Conservation (phyloP, 1,140 invertebrate species). For the Penaeus vannamei region DNA sequence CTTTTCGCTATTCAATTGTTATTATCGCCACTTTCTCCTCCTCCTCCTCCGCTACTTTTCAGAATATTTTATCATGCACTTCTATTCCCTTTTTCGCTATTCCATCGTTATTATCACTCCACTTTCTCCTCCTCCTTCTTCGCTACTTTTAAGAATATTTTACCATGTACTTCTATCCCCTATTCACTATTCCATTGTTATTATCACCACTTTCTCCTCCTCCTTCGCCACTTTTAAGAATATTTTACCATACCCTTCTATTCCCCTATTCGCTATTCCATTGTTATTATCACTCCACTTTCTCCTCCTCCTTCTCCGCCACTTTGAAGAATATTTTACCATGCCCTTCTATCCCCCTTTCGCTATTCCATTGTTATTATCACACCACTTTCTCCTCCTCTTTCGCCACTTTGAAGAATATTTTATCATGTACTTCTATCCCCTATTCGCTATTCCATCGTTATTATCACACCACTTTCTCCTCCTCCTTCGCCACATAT, state of each 20-base stretch:
- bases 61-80: background rate
- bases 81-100: background rate
- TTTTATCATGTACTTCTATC: background rate
- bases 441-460: background rate
- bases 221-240: background rate
- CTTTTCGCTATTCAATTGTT: conserved; percentile 18
- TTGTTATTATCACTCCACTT: background rate
- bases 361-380: too few species aligned
- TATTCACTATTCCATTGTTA: background rate
- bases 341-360: background rate
- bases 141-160: too few species aligned
- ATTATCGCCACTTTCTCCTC: too few species aligned
- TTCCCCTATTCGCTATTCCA: background rate
- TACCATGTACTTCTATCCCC: background rate
- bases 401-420: background rate
- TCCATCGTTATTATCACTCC: background rate
- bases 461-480: too few species aligned
- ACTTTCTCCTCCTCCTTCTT: background rate
- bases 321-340: background rate
- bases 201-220: background rate
- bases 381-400: conserved; percentile 14
- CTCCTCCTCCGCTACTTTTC: too few species aligned
- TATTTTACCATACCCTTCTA: too few species aligned
- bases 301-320: background rate
- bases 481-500: background rate